phyloP scores from a whole-genome alignment of 2,113 vertebrate species.

The Lophura nycthemera region DNA sequence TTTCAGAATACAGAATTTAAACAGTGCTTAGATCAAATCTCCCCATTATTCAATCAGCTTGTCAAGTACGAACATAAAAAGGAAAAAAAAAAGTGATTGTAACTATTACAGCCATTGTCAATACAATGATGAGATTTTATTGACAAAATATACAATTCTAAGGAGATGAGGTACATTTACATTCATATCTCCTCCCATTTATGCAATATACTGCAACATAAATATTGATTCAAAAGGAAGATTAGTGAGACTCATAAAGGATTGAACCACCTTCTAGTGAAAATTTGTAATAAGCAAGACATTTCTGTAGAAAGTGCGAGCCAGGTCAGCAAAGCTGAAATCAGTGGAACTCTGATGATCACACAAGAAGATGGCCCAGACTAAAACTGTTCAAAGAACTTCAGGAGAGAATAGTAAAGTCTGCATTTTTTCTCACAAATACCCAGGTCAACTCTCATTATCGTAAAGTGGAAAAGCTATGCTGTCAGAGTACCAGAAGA shows the following conservation, averaged over 20 bases:
- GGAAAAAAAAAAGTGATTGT: not conserved
- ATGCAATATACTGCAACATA: not conserved
- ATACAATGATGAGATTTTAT: not conserved
- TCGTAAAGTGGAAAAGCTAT: not conserved
- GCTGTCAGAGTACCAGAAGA: not conserved
- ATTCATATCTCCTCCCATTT: not conserved
- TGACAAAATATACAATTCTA: not conserved
- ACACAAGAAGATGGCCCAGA: not conserved
- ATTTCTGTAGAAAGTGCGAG: not conserved
- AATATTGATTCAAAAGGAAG: not conserved
- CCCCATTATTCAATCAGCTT: not conserved
- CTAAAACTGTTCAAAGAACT: not conserved
- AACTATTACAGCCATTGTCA: not conserved
- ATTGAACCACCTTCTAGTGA: not conserved
- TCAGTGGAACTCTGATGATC: not conserved
- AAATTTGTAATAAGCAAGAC: not conserved
- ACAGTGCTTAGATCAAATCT: not conserved
- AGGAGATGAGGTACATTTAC: not conserved
- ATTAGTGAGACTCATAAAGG: not conserved
- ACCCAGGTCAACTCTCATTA: not conserved
- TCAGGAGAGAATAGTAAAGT: not conserved
- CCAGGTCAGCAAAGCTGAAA: not conserved
- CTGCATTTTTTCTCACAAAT: not conserved
- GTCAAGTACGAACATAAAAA: not conserved
- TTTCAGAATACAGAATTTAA: not conserved